A percentile compares a stretch with the other conserved stretches of the same genome.
Evolutionary conservation across 2,113 vertebrate genomes (phyloP).

Genomic region (Gallinago media): DNA sequence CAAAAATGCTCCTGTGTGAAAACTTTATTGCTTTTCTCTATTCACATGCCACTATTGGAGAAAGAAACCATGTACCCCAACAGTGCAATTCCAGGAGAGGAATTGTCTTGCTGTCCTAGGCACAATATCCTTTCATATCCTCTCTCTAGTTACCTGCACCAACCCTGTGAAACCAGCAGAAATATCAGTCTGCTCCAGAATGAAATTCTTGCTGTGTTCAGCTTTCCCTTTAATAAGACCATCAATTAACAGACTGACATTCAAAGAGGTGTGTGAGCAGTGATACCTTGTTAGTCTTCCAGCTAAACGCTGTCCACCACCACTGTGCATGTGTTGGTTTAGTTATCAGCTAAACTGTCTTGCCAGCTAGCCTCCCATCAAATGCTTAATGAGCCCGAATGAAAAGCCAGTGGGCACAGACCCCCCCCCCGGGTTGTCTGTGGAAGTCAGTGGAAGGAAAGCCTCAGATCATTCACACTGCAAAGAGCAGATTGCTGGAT

Average conservation of each 20-base stretch:
- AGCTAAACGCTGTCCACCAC: neutral
- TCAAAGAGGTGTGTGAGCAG: neutral
- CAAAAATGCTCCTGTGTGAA: neutral
- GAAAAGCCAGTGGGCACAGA: neutral
- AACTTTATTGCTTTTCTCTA: neutral
- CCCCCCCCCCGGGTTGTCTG: rapidly evolving
- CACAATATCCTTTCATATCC: neutral
- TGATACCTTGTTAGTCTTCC: neutral
- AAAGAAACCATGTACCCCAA: neutral
- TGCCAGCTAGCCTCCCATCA: neutral
- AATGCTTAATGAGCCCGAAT: neutral
- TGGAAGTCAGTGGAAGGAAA: neutral
- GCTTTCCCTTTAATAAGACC: neutral
- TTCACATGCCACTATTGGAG: neutral
- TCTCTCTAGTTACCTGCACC: neutral
- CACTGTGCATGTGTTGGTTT: neutral
- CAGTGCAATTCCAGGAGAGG: neutral
- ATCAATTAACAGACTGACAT: neutral
- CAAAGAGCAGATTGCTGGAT: neutral
- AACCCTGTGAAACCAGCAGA: neutral
- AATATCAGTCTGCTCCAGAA: neutral
- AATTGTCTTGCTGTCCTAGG: neutral
- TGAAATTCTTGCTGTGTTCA: neutral
- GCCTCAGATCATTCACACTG: neutral
- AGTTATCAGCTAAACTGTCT: neutral